Base-by-base conservation (phyloP, 2,888 invertebrate species). In the Patella ulyssiponensis region DNA sequence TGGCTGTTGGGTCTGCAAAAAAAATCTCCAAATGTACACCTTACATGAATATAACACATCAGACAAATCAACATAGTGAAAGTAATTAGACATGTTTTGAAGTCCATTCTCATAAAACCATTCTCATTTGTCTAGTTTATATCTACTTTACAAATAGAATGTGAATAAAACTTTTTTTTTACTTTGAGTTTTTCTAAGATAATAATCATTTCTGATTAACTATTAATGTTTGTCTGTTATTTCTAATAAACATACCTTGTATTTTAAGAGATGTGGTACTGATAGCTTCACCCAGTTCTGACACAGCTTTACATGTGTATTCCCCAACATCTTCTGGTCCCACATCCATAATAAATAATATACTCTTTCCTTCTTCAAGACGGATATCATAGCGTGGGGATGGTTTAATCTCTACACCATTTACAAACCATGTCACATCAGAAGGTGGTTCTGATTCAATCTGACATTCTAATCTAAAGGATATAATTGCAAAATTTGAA, bases 251-350 rank as follows among this genome's bases (percentile, higher is more conserved):
- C 81, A 74, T 78, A 91, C 90, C 90, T 85, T 88, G 86, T 52
- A 91, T 91, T 82, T 89, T 89, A 20, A 99, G 93, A 2, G 97
- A 96, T 12, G 98, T 97, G 11, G 98, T 97, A 69, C 98, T 98
- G 1, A 97, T 96, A 23, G 98, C 98, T 93, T 98, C 96, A 77
- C 98, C 98, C 77, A 98, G 93, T 85, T 97, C 97, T 88, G 98
- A 98, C 73, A 95, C 94, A 64, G 98, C 98, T 78, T 97, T 94
- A 91, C 98, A 97, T 2, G 98, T 98, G 92, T 98, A 98, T 64
- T 97, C 97, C 71, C 98, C 98, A 2, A 97, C 97, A 92, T 99
- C 99, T 92, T 97, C 97, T 33, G 98, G 97, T 20, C 87, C 86
- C 51, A 91, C 90, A 79, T 91, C 89, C 71, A 88, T 89, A 74